Base-by-base conservation (phyloP, 2,113 vertebrate species). In the Chrysemys picta region DNA sequence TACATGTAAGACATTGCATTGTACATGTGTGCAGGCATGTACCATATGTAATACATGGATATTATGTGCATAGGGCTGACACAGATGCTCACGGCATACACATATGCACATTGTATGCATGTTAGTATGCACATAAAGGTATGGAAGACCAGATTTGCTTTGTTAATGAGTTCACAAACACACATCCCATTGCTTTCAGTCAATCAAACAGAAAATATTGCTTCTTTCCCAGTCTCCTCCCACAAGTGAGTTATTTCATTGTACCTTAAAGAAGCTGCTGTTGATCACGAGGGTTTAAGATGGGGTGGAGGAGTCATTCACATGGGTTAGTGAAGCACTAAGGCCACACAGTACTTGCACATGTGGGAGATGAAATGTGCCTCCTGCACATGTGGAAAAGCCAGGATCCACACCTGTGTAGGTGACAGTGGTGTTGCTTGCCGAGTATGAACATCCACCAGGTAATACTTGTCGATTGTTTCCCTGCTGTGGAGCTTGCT, bases 221-320 rank as follows among this genome's bases (percentile, higher is more conserved):
- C 52, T 88, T 12, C 4, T 1, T 79, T 24, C 17, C 21, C 22
- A 76, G 5, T 45, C 10, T 42, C 6, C 38, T 76, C n/a, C 93
- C 13, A 57, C 53, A 8, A 1, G 22, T 56, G 1, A 80, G 8
- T 49, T 89, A 14, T 38, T 89, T 65, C 42, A 22, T 3, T 76
- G 56, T 84, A 53, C 49, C 89, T 95, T 89, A 87, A 5, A 82
- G 72, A 84, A 47, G 5, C 31, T 84, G 24, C 52, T 94, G 90
- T 84, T 49, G 27, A 52, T 84, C 81, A n/a, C 16, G 35, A 50
- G 59, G 19, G 1, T 62, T 57, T 82, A 82, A 12, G 11, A 53
- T 82, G n/a, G 69, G 38, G 19, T 59, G 12, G 17, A 81, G 52
- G 35, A 85, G 6, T 3, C 8, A 52, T 80, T 90, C 84, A 57